phyloP scores from a whole-genome alignment of 2,797 vertebrate genomes.

The Dallia pectoralis region DNA sequence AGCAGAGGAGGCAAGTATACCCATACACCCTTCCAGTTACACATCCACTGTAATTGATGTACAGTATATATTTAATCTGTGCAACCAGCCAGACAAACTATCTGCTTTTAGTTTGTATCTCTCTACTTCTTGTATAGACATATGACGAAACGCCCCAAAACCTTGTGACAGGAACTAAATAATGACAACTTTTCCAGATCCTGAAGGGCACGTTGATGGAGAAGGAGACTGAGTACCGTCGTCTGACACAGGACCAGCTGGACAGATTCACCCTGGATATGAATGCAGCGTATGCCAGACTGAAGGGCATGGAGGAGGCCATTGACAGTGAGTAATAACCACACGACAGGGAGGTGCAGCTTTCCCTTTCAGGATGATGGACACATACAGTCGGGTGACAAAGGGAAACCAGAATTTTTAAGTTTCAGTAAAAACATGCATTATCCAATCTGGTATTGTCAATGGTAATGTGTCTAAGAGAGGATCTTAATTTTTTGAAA shows the following conservation, averaged over 20 bases:
- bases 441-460: too few species aligned
- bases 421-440: too few species aligned
- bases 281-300: slow-evolving; percentile 88
- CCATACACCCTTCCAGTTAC: neutral
- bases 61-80: slow-evolving; percentile 63
- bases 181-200: slow-evolving; percentile 64
- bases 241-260: slow-evolving; percentile 89
- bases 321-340: slow-evolving; percentile 86
- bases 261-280: slow-evolving; percentile 95
- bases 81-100: neutral
- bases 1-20: slow-evolving; percentile 81
- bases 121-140: neutral
- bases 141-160: neutral
- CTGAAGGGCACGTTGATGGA: slow-evolving; percentile 84
- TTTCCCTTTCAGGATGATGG: too few species aligned
- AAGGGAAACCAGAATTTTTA: too few species aligned
- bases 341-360: neutral
- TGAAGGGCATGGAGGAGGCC: slow-evolving; percentile 93
- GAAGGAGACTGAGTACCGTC: slow-evolving; percentile 84
- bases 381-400: neutral
- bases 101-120: neutral
- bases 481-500: too few species aligned
- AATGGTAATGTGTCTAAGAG: too few species aligned
- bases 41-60: neutral
- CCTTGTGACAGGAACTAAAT: neutral